Base-by-base conservation (phyloP, 2,113 vertebrate genomes). In the Antennarius striatus region DNA sequence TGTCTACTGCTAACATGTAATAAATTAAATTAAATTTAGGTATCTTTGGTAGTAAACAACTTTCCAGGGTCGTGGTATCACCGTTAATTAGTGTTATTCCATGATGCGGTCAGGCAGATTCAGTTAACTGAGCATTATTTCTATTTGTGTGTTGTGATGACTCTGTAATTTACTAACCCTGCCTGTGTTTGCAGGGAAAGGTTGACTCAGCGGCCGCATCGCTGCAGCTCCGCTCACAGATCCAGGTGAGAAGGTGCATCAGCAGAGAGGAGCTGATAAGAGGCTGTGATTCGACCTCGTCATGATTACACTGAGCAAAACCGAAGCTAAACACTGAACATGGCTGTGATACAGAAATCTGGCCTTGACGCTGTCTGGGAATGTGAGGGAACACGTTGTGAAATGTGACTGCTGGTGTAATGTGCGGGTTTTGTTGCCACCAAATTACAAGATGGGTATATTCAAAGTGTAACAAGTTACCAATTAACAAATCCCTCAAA, bases 221-320 rank as follows among this genome's bases (percentile, higher is more conserved):
- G 64, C 87, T 95, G 84, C 94, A 96, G 91, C 93, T 98, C 84
- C 94, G 93, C 83, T 95, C 95, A 56, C 94, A 98, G 89, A 93
- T 95, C 85, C 95, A 98, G 94, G 96, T 98, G 90, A 93, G 32
- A 36, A 36, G 58, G 57, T 64, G 71, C 36, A 61, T 86, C 82
- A 85, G 78, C 78, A 71, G 53, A 4, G 22, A 52, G 17, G 1
- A 22, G 52, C 61, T 14, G 63, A 87, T 71, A 71, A 60, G 68
- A 54, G 73, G 59, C 32, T 1, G 45, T 30, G 51, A 77, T 67
- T 43, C 47, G 75, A 7, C 58, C 42, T 36, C 0, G 62, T 79
- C 71, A 64, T 63, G 63, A 71, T 67, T 58, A 54, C 75, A n/a
- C 3, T 1, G 0, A 68, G 39, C 17, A 51, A 78, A 78, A 63